A percentile compares a stretch with the other conserved stretches of the same genome.
These are phyloP conservation scores for Conopomorpha cramerella DNA, from an alignment of 1,140 invertebrate species.

Conservation along the genomic window DNA sequence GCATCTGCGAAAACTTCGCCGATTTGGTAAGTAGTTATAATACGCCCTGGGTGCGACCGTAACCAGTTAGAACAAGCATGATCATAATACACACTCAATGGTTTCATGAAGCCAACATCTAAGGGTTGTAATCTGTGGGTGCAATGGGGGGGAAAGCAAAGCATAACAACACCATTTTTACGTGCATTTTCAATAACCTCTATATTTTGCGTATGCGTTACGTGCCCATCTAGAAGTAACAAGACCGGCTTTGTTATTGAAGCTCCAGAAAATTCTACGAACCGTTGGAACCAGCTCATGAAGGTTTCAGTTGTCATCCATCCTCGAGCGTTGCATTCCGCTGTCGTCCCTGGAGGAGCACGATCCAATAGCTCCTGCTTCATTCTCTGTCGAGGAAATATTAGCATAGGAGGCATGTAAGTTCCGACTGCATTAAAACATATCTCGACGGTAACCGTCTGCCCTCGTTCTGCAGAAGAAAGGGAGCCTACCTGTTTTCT, in stretches of 20 bases:
- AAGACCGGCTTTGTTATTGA: conserved; percentile 17
- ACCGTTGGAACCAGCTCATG: conserved; percentile 18
- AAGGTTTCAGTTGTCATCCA: conserved; percentile 29
- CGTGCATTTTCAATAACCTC: conserved; percentile 15
- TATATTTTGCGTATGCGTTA: conserved; percentile 16
- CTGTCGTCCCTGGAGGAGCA: conserved; percentile 13
- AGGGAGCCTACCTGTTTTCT: conserved; percentile 6
- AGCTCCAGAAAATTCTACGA: conserved; percentile 18
- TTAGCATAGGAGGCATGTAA: conserved; percentile 28
- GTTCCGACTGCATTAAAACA: conserved; percentile 14
- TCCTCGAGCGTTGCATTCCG: conserved; percentile 16
- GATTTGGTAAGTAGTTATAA: conserved; percentile 20
- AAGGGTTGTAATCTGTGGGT: conserved; percentile 30
- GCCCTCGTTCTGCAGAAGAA: conserved; percentile 6
- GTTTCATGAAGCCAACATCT: conserved; percentile 30
- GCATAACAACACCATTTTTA: conserved; percentile 15
- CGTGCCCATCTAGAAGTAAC: conserved; percentile 26
- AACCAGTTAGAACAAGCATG: conserved; percentile 13
- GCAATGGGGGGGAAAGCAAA: conserved; percentile 31
- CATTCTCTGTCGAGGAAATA: conserved; percentile 27
- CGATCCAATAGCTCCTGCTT: conserved; percentile 20
- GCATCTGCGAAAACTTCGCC: conserved; percentile 26
- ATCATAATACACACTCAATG: conserved; percentile 27
- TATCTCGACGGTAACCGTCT: conserved; percentile 5
- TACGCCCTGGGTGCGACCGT: conserved; percentile 11